A percentile compares a stretch with the other conserved stretches of the same genome.
These are phyloP conservation scores for Synanthedon formicaeformis DNA, from an alignment of 2,888 invertebrate species.

Conservation along the genomic window DNA sequence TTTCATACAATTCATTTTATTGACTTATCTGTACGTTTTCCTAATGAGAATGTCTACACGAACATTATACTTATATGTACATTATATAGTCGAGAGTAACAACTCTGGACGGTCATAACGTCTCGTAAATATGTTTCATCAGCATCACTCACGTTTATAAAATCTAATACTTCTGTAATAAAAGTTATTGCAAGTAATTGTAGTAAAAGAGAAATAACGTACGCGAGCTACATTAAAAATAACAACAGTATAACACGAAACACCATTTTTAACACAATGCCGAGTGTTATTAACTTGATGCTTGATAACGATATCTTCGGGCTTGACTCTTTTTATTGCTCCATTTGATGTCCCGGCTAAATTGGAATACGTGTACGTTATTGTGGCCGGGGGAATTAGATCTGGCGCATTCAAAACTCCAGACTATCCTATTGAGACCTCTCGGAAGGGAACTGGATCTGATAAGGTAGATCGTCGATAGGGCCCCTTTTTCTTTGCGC, in stretches of 20 bases:
- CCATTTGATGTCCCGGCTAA: conserved; percentile 42
- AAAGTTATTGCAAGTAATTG: not conserved
- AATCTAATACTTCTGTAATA: not conserved
- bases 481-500: conserved; percentile 66
- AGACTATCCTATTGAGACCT: conserved; percentile 65
- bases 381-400: conserved; percentile 64
- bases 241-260: conserved; percentile 21
- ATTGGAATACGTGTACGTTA: conserved; percentile 56
- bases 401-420: conserved; percentile 57
- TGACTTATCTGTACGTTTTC: not conserved
- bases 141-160: not conserved
- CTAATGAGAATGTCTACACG: not conserved
- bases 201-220: not conserved
- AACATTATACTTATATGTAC: no score
- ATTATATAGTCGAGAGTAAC: no score
- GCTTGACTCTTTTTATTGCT: conserved; percentile 31
- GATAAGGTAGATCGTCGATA: conserved; percentile 68
- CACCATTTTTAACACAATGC: conserved; percentile 19
- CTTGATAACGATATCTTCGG: conserved; percentile 37
- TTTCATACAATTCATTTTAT: not conserved
- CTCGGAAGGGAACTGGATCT: conserved; percentile 67
- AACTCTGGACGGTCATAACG: not conserved
- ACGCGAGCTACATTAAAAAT: conserved; percentile 13
- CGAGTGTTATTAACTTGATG: conserved; percentile 27
- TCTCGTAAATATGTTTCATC: not conserved